Evolutionary conservation across 2,888 invertebrate species (phyloP).

Genomic region (Rosalia funebris): DNA sequence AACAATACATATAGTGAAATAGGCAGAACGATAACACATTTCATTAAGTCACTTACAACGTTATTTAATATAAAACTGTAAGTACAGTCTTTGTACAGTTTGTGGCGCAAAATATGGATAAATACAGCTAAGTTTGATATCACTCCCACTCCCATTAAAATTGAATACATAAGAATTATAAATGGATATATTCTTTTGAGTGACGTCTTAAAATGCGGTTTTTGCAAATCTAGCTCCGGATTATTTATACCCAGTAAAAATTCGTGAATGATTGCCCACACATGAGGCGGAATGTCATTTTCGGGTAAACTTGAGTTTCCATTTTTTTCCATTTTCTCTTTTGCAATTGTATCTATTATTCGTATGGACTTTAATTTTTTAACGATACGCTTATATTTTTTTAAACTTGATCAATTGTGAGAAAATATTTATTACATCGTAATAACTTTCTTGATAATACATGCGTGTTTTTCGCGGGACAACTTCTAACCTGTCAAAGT

Average conservation of each 20-base stretch:
- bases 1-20: slow-evolving; percentile 74
- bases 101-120: slow-evolving; percentile 66
- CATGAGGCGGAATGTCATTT: slow-evolving; percentile 53
- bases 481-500: not conserved
- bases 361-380: too few relatives aligned
- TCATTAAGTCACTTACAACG: slow-evolving; percentile 73
- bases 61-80: slow-evolving; percentile 75
- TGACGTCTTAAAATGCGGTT: slow-evolving; percentile 70
- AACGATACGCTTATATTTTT: too few relatives aligned
- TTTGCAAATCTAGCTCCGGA: slow-evolving; percentile 65
- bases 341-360: not conserved
- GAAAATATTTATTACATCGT: too few relatives aligned
- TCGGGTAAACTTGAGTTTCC: slow-evolving; percentile 23
- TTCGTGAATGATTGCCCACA: slow-evolving; percentile 54
- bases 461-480: slow-evolving; percentile 1
- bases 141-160: slow-evolving; percentile 69
- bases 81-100: slow-evolving; percentile 72
- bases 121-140: slow-evolving; percentile 70
- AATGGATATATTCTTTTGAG: slow-evolving; percentile 69
- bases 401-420: too few relatives aligned
- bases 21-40: slow-evolving; percentile 75
- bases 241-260: slow-evolving; percentile 53
- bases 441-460: too few relatives aligned
- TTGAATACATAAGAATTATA: slow-evolving; percentile 71
- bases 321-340: slow-evolving; percentile 6